A percentile compares a stretch with the other conserved stretches of the same genome.
Evolutionary conservation across 1,140 invertebrate genomes (phyloP).

Genomic region (Sipha flava): DNA sequence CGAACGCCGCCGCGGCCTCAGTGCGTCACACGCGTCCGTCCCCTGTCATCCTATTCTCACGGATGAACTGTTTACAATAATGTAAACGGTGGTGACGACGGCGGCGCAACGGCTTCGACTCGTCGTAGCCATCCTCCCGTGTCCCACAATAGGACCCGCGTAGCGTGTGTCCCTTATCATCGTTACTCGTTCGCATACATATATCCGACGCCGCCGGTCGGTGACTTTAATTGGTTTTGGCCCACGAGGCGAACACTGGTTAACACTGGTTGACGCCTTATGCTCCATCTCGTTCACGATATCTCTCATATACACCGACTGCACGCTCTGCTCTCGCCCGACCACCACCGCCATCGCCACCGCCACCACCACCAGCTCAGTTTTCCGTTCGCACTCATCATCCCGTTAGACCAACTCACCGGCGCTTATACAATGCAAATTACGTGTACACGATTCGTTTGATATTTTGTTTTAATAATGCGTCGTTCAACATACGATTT

Average conservation of each 20-base stretch:
- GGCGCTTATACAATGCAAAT: too few relatives aligned
- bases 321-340: background rate
- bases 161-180: background rate
- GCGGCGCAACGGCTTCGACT: too few relatives aligned
- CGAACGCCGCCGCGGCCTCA: background rate
- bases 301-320: background rate
- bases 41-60: background rate
- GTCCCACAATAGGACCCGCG: background rate
- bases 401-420: too few relatives aligned
- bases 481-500: too few relatives aligned
- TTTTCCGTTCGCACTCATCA: too few relatives aligned
- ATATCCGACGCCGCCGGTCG: background rate
- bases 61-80: slow-evolving; percentile 17
- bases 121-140: background rate
- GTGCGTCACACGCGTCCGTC: background rate
- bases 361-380: too few relatives aligned
- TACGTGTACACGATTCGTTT: too few relatives aligned
- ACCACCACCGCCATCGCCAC: too few relatives aligned
- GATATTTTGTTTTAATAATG: too few relatives aligned
- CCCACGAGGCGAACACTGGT: too few relatives aligned
- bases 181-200: background rate
- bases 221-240: slow-evolving; percentile 7
- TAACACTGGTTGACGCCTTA: background rate
- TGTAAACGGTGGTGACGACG: background rate
- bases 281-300: background rate